These are phyloP conservation scores for Pristionchus fissidentatus DNA, from an alignment of 2,888 invertebrate genomes.

Conservation along the genomic window DNA sequence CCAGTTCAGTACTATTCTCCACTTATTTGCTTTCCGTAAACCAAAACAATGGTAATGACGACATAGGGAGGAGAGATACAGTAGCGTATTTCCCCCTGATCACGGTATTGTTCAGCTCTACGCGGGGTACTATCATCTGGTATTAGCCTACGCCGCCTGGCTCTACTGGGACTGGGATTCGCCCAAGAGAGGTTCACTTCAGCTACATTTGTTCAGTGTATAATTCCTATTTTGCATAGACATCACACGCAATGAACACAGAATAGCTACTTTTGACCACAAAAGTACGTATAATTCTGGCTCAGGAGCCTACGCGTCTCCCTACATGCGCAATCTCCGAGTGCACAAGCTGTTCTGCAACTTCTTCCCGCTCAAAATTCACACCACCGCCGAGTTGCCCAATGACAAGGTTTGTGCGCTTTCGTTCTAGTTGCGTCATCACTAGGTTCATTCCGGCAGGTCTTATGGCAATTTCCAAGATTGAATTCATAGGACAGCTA, in stretches of 20 bases:
- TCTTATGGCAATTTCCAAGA: too few species aligned
- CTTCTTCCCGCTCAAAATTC: conserved; percentile 89
- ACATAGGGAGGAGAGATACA: too few species aligned
- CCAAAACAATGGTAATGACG: neutral
- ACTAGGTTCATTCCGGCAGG: neutral
- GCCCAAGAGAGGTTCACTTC: conserved; percentile 77
- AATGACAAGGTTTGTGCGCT: conserved; percentile 76
- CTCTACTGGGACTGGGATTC: conserved; percentile 83
- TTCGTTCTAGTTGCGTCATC: neutral
- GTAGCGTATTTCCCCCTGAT: too few species aligned
- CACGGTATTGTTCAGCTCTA: neutral
- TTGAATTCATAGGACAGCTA: neutral
- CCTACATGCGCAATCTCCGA: conserved; percentile 60
- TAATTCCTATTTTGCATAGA: too few species aligned
- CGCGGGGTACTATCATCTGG: conserved; percentile 49
- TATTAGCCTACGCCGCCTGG: conserved; percentile 78
- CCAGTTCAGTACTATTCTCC: too few species aligned
- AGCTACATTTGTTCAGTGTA: neutral
- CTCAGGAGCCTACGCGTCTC: conserved; percentile 57
- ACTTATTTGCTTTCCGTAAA: too few species aligned
- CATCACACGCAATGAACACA: too few species aligned
- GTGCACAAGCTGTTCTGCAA: conserved; percentile 85
- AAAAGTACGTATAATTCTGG: neutral
- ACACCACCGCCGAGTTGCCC: conserved; percentile 87
- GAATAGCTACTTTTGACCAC: too few species aligned